Evolutionary conservation across 2,888 invertebrate genomes (phyloP).

Genomic region (Scaptomyza tumidula): DNA sequence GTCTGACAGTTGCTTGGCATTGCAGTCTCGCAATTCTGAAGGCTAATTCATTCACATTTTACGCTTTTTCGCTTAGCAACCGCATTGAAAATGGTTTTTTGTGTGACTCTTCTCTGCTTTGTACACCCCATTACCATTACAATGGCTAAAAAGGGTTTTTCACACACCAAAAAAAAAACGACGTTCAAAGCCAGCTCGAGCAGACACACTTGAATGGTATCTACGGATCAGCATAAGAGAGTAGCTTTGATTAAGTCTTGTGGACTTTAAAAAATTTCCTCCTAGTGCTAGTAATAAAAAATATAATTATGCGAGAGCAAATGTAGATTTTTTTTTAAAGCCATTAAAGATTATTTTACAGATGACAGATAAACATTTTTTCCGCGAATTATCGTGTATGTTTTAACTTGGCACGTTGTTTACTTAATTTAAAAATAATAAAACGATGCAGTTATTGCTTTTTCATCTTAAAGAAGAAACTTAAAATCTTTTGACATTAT

Average conservation of each 20-base stretch:
- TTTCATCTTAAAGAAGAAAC: too few species aligned
- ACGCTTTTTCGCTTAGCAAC: slow-evolving; percentile 43
- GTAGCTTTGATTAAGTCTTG: not conserved
- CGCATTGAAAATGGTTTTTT: slow-evolving; percentile 24
- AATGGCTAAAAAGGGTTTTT: not conserved
- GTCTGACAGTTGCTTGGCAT: slow-evolving; percentile 52
- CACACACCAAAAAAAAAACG: not conserved
- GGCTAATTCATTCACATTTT: slow-evolving; percentile 72
- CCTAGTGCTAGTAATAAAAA: too few species aligned
- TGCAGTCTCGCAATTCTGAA: slow-evolving; percentile 52
- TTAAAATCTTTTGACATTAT: too few species aligned
- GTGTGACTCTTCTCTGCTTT: not conserved
- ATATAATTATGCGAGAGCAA: not conserved
- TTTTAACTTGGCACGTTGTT: too few species aligned
- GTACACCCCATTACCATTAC: slow-evolving; percentile 22
- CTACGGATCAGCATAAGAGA: not conserved
- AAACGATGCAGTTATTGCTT: too few species aligned
- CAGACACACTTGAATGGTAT: not conserved
- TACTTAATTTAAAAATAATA: too few species aligned
- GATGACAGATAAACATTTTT: too few species aligned
- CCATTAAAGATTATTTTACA: not conserved
- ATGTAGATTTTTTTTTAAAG: not conserved
- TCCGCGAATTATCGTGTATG: too few species aligned
- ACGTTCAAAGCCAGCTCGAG: not conserved
- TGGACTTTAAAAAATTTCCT: not conserved